phyloP scores from a whole-genome alignment of 2,888 invertebrate species.

The Pseudococcus viburni region DNA sequence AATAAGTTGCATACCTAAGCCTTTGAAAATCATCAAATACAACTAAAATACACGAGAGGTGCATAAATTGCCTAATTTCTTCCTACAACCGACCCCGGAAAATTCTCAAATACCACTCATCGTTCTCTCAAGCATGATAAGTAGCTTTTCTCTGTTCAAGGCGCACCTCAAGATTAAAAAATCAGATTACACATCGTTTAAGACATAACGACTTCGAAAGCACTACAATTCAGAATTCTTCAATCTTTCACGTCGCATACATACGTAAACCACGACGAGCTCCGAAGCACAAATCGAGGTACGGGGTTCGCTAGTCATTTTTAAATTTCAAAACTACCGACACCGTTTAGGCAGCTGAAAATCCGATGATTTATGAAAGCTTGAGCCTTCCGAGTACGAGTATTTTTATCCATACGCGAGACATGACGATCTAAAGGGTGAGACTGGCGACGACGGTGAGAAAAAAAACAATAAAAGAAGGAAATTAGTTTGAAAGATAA shows the following conservation, averaged over 20 bases:
- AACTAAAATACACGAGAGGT: too few relatives aligned
- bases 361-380: slow-evolving; percentile 45
- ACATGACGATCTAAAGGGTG: background rate
- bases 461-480: slow-evolving; percentile 42
- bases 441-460: slow-evolving; percentile 6
- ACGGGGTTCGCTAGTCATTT: background rate
- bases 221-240: background rate
- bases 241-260: background rate
- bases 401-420: slow-evolving; percentile 11
- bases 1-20: too few relatives aligned
- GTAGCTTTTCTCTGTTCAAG: too few relatives aligned
- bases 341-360: slow-evolving; percentile 30
- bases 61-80: too few relatives aligned
- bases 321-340: slow-evolving; percentile 32
- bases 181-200: slow-evolving; percentile 21
- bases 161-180: background rate
- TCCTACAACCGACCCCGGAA: too few relatives aligned
- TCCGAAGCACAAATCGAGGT: background rate
- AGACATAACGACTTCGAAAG: background rate
- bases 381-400: background rate
- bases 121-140: too few relatives aligned
- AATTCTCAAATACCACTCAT: too few relatives aligned
- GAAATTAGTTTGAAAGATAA: slow-evolving; percentile 45
- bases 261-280: background rate
- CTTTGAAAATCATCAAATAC: too few relatives aligned